Conservation (phyloP, 2,113 vertebrate genomes). For the Solenodon paradoxus region DNA sequence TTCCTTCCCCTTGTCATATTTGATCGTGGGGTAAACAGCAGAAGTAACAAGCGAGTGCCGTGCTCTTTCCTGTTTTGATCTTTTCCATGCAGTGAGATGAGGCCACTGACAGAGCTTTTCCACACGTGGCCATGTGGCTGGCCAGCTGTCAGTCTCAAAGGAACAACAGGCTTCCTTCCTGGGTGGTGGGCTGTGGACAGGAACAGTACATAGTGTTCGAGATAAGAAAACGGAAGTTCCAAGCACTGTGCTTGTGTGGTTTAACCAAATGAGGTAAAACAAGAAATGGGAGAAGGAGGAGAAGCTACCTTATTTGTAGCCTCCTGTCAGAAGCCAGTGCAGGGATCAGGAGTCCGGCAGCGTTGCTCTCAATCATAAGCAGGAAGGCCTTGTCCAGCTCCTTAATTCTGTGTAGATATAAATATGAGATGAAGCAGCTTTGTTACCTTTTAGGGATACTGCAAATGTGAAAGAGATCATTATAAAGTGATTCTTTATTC, state of each 20-base stretch:
- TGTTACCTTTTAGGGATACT: slow-evolving; percentile 64
- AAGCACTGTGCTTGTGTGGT: not conserved
- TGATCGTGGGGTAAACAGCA: slow-evolving; percentile 17
- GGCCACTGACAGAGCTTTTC: slow-evolving; percentile 51
- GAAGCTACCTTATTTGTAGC: slow-evolving; percentile 50
- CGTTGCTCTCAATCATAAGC: not conserved
- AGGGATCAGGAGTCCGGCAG: not conserved
- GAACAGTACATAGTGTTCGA: slow-evolving; percentile 69
- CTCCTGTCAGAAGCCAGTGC: not conserved
- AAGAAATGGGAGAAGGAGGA: not conserved
- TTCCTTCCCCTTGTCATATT: slow-evolving; percentile 39
- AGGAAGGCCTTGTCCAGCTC: not conserved
- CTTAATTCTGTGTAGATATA: not conserved
- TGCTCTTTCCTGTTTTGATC: slow-evolving; percentile 14
- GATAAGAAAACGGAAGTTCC: slow-evolving; percentile 71
- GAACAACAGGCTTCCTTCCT: slow-evolving; percentile 68
- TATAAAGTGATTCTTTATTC: slow-evolving; percentile 9
- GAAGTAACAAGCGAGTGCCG: not conserved
- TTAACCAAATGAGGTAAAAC: slow-evolving; percentile 74
- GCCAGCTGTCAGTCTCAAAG: slow-evolving; percentile 42
- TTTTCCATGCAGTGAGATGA: slow-evolving; percentile 42
- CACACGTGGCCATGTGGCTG: not conserved
- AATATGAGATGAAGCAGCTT: slow-evolving; percentile 17
- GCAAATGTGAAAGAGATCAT: slow-evolving; percentile 18
- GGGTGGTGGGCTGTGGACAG: slow-evolving; percentile 60